phyloP scores from a whole-genome alignment of 2,888 invertebrate genomes.

The Acrobasis suavella region DNA sequence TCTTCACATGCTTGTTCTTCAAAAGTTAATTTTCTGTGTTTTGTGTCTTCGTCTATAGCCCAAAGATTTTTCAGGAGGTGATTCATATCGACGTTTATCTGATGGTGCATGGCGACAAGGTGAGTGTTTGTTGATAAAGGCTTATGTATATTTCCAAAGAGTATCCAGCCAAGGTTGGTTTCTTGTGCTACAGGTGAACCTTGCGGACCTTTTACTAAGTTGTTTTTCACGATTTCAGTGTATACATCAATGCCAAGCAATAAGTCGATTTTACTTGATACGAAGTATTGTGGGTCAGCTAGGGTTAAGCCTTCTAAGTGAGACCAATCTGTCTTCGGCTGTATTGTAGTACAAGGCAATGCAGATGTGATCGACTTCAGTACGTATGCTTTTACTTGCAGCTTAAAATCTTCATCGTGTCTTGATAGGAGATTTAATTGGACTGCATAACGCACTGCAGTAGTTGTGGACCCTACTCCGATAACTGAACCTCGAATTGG shows the following conservation, averaged over 20 bases:
- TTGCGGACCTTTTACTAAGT: constrained; percentile 9
- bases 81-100: not conserved
- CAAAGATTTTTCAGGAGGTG: constrained; percentile 10
- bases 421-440: constrained; percentile 27
- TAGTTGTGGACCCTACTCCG: constrained; percentile 27
- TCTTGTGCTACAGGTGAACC: constrained; percentile 12
- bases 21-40: constrained; percentile 6
- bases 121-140: not conserved
- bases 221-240: constrained; percentile 14
- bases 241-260: constrained; percentile 24
- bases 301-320: constrained; percentile 23
- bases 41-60: constrained; percentile 10
- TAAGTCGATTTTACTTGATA: constrained; percentile 22
- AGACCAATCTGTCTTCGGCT: constrained; percentile 14
- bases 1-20: constrained; percentile 18
- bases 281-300: constrained; percentile 26
- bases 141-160: constrained; percentile 8
- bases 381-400: constrained; percentile 25
- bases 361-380: constrained; percentile 16
- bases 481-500: constrained; percentile 26
- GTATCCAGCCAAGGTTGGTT: constrained; percentile 13
- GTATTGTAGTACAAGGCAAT: constrained; percentile 21
- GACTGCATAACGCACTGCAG: constrained; percentile 24
- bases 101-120: not conserved
- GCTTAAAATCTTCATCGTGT: constrained; percentile 25